A percentile compares a stretch with the other conserved stretches of the same genome.
These are phyloP conservation scores for Chaetoderma sp. DNA, from an alignment of 2,888 invertebrate species.

Conservation along the genomic window DNA sequence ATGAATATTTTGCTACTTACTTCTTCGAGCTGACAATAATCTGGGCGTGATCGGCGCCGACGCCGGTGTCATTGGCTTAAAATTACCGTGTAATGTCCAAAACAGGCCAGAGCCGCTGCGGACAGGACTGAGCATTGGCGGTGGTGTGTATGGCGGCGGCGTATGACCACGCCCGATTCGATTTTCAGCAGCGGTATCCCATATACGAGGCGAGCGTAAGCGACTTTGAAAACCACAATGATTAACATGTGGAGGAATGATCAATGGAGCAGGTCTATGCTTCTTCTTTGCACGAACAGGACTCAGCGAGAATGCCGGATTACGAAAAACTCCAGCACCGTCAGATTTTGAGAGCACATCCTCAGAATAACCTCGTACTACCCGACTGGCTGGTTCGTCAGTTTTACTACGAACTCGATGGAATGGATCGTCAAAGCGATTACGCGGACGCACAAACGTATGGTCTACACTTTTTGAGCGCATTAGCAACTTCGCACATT, in stretches of 20 bases:
- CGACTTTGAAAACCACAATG: conserved; percentile 72
- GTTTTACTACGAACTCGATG: conserved; percentile 48
- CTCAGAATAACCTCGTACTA: conserved; percentile 32
- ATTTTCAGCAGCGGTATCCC: conserved; percentile 46
- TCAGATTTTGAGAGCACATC: conserved; percentile 65
- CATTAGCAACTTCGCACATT: conserved; percentile 27
- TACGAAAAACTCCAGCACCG: conserved; percentile 84
- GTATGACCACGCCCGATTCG: conserved; percentile 48
- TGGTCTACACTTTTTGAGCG: conserved; percentile 54
- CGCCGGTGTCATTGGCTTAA: conserved; percentile 56
- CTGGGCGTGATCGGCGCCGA: conserved; percentile 64
- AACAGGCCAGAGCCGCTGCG: conserved; percentile 89
- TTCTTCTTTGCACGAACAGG: conserved; percentile 64
- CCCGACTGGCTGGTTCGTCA: conserved; percentile 38
- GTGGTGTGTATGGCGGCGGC: conserved; percentile 85
- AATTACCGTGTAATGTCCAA: conserved; percentile 69
- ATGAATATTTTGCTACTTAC: too few relatives aligned
- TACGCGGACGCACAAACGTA: conserved; percentile 53
- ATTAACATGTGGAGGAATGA: conserved; percentile 70
- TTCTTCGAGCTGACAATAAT: conserved; percentile 36
- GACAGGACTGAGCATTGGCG: conserved; percentile 93
- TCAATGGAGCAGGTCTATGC: conserved; percentile 69
- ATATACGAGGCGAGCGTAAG: conserved; percentile 71
- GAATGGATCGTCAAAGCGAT: conserved; percentile 50
- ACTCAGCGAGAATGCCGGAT: conserved; percentile 78